Evolutionary conservation across 64 coral and sea anemone species (phyloP).

Genomic region (Orbicella faveolata): DNA sequence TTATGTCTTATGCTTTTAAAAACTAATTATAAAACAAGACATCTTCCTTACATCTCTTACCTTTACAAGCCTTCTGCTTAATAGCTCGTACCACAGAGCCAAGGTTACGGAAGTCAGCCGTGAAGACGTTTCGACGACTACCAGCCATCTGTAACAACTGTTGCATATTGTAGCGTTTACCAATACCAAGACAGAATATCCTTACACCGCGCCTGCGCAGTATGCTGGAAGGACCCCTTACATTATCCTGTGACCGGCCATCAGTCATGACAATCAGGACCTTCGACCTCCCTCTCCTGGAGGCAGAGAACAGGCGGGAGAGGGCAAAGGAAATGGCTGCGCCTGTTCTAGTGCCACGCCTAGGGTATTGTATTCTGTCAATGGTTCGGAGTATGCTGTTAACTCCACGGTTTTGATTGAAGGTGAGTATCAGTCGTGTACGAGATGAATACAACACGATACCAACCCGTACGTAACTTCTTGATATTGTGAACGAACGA

Average conservation of each 20-base stretch:
- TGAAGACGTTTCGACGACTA: slow-evolving; percentile 53
- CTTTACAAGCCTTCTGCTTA: slow-evolving; percentile 61
- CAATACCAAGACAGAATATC: slow-evolving; percentile 68
- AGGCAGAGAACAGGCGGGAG: slow-evolving; percentile 4
- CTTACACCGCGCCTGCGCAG: slow-evolving; percentile 49
- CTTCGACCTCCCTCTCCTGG: slow-evolving; percentile 21
- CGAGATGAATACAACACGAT: slow-evolving; percentile 53
- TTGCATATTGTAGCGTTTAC: slow-evolving; percentile 43
- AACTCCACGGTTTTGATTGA: slow-evolving; percentile 34
- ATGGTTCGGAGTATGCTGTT: slow-evolving; percentile 37
- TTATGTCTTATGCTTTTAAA: not conserved
- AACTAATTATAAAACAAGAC: not conserved
- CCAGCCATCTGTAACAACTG: slow-evolving; percentile 66
- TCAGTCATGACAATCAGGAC: slow-evolving; percentile 70
- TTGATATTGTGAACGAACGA: slow-evolving; percentile 65
- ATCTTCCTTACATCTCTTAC: slow-evolving; percentile 1
- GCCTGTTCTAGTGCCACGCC: slow-evolving; percentile 71
- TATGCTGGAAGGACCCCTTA: slow-evolving; percentile 12
- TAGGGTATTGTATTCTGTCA: slow-evolving; percentile 59
- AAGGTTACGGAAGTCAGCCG: slow-evolving; percentile 64
- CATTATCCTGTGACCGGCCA: slow-evolving; percentile 70
- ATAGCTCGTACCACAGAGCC: slow-evolving; percentile 52
- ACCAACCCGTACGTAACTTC: slow-evolving; percentile 47
- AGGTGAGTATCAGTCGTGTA: slow-evolving; percentile 39
- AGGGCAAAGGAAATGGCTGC: slow-evolving; percentile 27